These are phyloP conservation scores for Dynastes tityus DNA, from an alignment of 2,888 invertebrate species.

Conservation along the genomic window DNA sequence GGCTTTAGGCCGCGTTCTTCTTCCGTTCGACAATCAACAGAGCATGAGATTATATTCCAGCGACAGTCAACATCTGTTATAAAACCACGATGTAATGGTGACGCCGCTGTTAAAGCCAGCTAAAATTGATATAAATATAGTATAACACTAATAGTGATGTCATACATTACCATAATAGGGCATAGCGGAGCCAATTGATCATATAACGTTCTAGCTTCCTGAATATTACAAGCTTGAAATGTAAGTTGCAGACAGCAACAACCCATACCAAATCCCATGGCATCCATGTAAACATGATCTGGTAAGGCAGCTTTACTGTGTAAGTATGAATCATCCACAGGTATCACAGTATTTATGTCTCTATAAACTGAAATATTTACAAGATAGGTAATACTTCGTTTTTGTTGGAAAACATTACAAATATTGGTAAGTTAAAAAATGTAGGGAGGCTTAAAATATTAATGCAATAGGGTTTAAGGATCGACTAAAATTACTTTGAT, in stretches of 20 bases:
- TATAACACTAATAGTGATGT: not conserved
- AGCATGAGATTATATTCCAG: slow-evolving; percentile 97
- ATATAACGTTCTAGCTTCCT: slow-evolving; percentile 95
- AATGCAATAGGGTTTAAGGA: too few relatives aligned
- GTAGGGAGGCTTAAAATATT: too few relatives aligned
- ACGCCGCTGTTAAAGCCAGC: slow-evolving; percentile 97
- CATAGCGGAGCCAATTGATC: slow-evolving; percentile 98
- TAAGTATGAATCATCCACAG: slow-evolving; percentile 83
- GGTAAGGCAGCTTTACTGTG: slow-evolving; percentile 82
- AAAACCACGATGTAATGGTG: slow-evolving; percentile 94
- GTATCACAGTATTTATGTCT: slow-evolving; percentile 89
- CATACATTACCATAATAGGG: slow-evolving; percentile 87
- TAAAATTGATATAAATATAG: slow-evolving; percentile 64
- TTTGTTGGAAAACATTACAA: too few relatives aligned
- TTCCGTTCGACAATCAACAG: slow-evolving; percentile 94
- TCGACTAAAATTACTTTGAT: too few relatives aligned
- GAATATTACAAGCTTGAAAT: slow-evolving; percentile 97
- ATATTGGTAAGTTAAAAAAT: too few relatives aligned
- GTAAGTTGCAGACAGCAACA: slow-evolving; percentile 97
- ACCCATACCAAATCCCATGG: slow-evolving; percentile 99
- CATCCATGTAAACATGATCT: slow-evolving; percentile 98
- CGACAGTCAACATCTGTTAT: slow-evolving; percentile 97
- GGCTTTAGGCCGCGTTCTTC: slow-evolving; percentile 91
- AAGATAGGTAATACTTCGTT: too few relatives aligned
- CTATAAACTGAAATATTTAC: slow-evolving; percentile 80